Evolutionary conservation across 1,140 invertebrate genomes (phyloP), one percentile per base, ranked within the genome.

Genomic region (Rhopalosiphum padi): DNA sequence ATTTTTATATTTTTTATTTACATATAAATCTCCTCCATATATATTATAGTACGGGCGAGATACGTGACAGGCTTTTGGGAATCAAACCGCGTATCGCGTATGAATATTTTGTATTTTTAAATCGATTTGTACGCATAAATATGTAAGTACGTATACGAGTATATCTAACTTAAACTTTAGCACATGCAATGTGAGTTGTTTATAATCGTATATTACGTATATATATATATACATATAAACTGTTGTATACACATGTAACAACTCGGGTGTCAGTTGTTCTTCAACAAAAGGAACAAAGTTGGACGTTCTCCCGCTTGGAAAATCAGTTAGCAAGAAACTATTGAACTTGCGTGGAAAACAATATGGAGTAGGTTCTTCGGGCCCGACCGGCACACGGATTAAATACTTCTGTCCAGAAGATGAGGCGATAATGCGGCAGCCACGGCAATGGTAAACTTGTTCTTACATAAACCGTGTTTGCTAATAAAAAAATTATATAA

Each of bases 341-440:
- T 60, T 60, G 55, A 25, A 30, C 35, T 41, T 22, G 37, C 23
- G 23, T 85, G 83, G 41, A 9, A 68, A 85, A 85, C 41, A 41
- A 46, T 46, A 9, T 11, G 9, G 46, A 77, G 68, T 35, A 77
- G 68, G 15, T 35, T 21, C 21, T 5, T 37, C 77, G 11, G 77
- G 5, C 7, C 21, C 5, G 35, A 6, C 77, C n/a, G 18, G 18
- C 77, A 0, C 37, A 46, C 55, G 55, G 37, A 90, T 43, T 37
- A 68, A 55, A 46, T 90, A 90, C 55, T 90, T 68, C 25, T 90
- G 55, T 90, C 89, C 51, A 9, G 25, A 37, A 91, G 90, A 60
- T 43, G 60, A 22, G 25, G 30, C 15, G 43, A 87, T 87, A 48
- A 48, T 9, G 15, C 15, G 43, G 37, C 18, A 41, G 25, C 4